A percentile compares a stretch with the other conserved stretches of the same genome.
Evolutionary conservation across 30 jellyfish, hydroid and myxozoan species (phyloP).

Genomic region (Aurelia coerulea): DNA sequence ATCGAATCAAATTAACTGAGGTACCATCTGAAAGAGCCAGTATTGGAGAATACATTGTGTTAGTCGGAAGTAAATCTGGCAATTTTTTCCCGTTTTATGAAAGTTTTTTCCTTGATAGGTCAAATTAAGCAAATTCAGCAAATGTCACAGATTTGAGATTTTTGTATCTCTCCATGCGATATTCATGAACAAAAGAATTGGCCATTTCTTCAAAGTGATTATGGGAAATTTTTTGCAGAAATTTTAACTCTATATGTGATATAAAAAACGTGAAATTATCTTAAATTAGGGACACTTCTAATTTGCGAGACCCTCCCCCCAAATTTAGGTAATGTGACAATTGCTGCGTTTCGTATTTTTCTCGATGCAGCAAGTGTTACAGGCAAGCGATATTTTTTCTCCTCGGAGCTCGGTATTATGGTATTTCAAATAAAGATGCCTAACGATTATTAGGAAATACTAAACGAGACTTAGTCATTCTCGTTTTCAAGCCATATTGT

Average conservation of each 20-base stretch:
- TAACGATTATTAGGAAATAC: no score
- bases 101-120: background rate
- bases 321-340: constrained; percentile 3
- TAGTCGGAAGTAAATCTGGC: background rate
- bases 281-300: no score
- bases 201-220: background rate
- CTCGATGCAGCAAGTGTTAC: constrained; percentile 15
- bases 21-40: background rate
- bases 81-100: constrained; percentile 3
- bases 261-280: no score
- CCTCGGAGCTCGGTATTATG: background rate
- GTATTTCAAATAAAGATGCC: no score
- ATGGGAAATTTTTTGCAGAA: no score
- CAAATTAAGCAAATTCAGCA: constrained; percentile 1
- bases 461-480: no score
- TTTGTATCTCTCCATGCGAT: constrained; percentile 23
- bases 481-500: no score
- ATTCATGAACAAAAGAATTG: background rate
- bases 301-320: background rate
- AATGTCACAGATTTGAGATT: constrained; percentile 15
- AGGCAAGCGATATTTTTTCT: background rate
- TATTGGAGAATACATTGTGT: background rate
- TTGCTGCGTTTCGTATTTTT: background rate
- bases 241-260: no score
- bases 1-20: no score